These are phyloP conservation scores for Hybos culiciformis DNA, from an alignment of 2,888 invertebrate genomes.

Conservation along the genomic window DNA sequence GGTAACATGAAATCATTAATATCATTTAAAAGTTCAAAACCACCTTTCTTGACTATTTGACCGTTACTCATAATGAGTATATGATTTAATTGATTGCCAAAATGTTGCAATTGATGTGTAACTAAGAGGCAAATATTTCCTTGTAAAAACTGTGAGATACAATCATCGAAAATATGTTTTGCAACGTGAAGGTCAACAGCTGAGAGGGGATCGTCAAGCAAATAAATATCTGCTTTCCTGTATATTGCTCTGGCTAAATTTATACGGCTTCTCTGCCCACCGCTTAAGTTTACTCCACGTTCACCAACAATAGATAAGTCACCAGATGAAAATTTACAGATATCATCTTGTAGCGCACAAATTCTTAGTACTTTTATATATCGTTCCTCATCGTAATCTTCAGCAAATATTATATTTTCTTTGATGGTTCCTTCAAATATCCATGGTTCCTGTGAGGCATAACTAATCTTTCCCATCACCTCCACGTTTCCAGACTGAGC, in stretches of 20 bases:
- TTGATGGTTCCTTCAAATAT: slow-evolving; percentile 64
- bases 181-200: slow-evolving; percentile 69
- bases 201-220: slow-evolving; percentile 64
- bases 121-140: slow-evolving; percentile 56
- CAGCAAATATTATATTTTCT: slow-evolving; percentile 88
- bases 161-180: slow-evolving; percentile 60
- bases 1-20: slow-evolving; percentile 40
- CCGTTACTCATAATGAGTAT: slow-evolving; percentile 42
- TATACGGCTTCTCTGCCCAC: slow-evolving; percentile 63
- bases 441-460: slow-evolving; percentile 78
- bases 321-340: slow-evolving; percentile 44
- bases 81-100: slow-evolving; percentile 41
- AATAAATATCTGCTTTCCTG: slow-evolving; percentile 56
- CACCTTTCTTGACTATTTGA: slow-evolving; percentile 29
- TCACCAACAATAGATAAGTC: slow-evolving; percentile 46
- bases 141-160: slow-evolving; percentile 44
- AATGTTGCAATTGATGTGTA: slow-evolving; percentile 53
- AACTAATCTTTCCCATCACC: slow-evolving; percentile 52
- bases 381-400: slow-evolving; percentile 44
- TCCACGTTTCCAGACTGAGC: slow-evolving; percentile 44
- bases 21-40: slow-evolving; percentile 37
- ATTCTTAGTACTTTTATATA: slow-evolving; percentile 40
- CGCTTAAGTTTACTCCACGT: slow-evolving; percentile 55
- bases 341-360: slow-evolving; percentile 49
- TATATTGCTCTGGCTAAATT: slow-evolving; percentile 65